Percentiles rank a stretch among this genome's conserved stretches.
phyloP scores from a whole-genome alignment of 1,140 invertebrate genomes.

The Drosophila murphyi region DNA sequence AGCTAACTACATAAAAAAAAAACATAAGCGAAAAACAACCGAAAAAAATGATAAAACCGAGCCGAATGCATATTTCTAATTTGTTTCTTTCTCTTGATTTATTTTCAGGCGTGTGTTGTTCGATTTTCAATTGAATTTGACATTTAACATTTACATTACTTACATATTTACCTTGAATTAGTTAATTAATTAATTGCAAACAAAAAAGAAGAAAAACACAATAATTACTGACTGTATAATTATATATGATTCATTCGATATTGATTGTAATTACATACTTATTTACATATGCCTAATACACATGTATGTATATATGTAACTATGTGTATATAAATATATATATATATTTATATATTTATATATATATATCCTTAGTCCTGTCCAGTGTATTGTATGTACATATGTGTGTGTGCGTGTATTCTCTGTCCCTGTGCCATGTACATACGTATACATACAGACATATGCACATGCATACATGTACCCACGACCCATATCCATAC shows the following conservation, averaged over 20 bases:
- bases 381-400: conserved; percentile 14
- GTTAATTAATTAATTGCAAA: conserved; percentile 67
- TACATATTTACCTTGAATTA: conserved; percentile 70
- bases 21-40: conserved; percentile 25
- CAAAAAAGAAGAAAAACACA: conserved; percentile 12
- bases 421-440: conserved; percentile 10
- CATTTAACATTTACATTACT: conserved; percentile 55
- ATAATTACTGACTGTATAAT: conserved; percentile 75
- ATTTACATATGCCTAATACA: conserved; percentile 61
- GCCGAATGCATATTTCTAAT: conserved; percentile 71
- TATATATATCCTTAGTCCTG: conserved; percentile 8
- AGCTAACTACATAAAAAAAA: conserved; percentile 57
- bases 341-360: conserved; percentile 10
- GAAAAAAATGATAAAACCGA: conserved; percentile 39
- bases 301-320: background rate
- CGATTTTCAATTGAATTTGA: conserved; percentile 81
- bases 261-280: conserved; percentile 70
- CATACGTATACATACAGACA: conserved; percentile 13
- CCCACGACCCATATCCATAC: conserved; percentile 12
- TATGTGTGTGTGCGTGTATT: background rate
- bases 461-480: conserved; percentile 16
- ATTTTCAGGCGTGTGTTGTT: conserved; percentile 82
- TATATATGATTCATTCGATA: conserved; percentile 77
- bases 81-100: conserved; percentile 80
- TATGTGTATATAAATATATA: conserved; percentile 5